Evolutionary conservation across 2,113 vertebrate species (phyloP), one percentile per base, ranked within the genome.

Genomic region (Paraplagusia blochii): DNA sequence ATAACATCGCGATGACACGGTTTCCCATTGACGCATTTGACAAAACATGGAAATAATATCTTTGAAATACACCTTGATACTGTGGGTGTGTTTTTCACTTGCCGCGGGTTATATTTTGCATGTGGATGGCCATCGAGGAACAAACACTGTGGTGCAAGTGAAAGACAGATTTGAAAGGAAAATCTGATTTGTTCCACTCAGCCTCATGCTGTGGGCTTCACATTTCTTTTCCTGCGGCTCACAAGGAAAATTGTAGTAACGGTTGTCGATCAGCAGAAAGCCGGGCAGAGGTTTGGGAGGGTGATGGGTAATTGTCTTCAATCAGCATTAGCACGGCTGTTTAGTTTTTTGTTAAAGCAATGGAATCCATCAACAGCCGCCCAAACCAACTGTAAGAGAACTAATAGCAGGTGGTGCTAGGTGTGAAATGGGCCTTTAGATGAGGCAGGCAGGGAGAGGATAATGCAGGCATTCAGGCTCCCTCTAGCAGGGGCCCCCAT

Each of bases 401-500:
- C 85, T 88, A 88, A 92, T 91, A 90, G 81, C 91, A 90, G 90
- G 90, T 93, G 90, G 87, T 77, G 57, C 67, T 85, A 82, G 83
- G 87, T 86, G 84, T 91, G 90, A 91, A 92, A 91, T 86, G 80
- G 65, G 59, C 67, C 77, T 73, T 88, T 90, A 74, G 83, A 74
- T 66, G 64, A 82, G 80, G 68, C 72, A 70, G 86, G 79, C 70
- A 78, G n/a, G 14, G 75, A 78, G 74, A 58, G 83, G 83, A 90
- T 91, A 93, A 93, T 87, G 76, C 87, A 84, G 74, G 74, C 82
- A 88, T 91, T 92, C 79, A 86, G 83, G 18, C 66, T 81, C 65
- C 85, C 81, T 89, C 79, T 81, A 77, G 73, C 85, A 82, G 86
- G 83, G 85, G 76, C 73, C 83, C 76, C 89, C 88, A 91, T 90